Base-by-base conservation (phyloP, 2,113 vertebrate species). In the Archocentrus centrarchus region DNA sequence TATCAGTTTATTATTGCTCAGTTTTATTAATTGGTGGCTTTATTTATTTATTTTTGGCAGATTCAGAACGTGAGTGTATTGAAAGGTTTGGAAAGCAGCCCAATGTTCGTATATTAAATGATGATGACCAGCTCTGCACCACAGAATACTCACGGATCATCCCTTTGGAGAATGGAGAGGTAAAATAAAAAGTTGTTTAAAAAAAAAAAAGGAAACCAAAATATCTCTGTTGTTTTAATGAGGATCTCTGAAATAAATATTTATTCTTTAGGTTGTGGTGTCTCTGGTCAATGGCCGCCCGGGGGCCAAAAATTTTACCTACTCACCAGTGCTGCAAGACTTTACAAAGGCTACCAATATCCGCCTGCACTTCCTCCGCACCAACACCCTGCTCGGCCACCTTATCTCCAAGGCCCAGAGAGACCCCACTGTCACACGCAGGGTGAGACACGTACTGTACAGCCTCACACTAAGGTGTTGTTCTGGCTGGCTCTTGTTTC, bases 281-380 rank as follows among this genome's bases (percentile, higher is more conserved):
- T 98, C 97, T 66, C 92, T 99, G 90, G 85, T 98, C 84, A 98
- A 97, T 11, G 96, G 97, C 10, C 97, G 97, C 8, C 98, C 97
- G 3, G 97, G 98, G 58, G 94, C 97, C 70, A 95, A 86, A 89
- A 97, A 97, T 92, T 98, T 97, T 90, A 97, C 96, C 50, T 96
- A 97, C 57, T 97, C 97, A 1, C 90, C 96, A 0, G 89, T 92
- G 32, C 93, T 99, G 86, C 94, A 78, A 83, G 96, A 98, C 35
- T 98, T 99, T 93, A 99, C 97, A 14, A 97, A 96, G 84, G 98
- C 97, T 58, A 99, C 97, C 58, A 97, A 97, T 88, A 97, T 99
- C 68, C 97, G 97, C 35, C 93, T 99, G 76, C 95, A 75, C 77
- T 98, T 99, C 87, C 97, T 98, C 9, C 95, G 96, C 83, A 98